These are phyloP conservation scores for Channallabes apus DNA, from an alignment of 2,797 vertebrate species.

Conservation along the genomic window DNA sequence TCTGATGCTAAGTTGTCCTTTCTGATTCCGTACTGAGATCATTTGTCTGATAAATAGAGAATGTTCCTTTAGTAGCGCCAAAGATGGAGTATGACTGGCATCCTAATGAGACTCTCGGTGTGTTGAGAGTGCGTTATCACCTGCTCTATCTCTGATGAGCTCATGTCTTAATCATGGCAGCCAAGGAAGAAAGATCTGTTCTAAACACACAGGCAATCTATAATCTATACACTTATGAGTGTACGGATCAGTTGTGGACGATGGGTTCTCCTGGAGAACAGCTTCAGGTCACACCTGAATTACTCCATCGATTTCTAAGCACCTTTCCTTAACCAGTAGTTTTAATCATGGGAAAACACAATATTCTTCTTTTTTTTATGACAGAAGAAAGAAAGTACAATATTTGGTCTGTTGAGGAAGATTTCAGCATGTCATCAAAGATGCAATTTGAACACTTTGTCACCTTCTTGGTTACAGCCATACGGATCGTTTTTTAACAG, in stretches of 20 bases:
- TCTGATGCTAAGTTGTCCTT: conserved; percentile 66
- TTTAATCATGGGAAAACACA: neutral
- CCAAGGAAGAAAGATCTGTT: conserved; percentile 39
- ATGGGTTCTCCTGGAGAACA: conserved; percentile 22
- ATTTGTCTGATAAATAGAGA: conserved; percentile 67
- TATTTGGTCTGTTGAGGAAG: neutral
- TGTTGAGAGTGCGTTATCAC: conserved; percentile 61
- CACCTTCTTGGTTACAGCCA: conserved; percentile 11
- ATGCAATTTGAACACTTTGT: conserved; percentile 12
- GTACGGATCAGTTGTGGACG: conserved; percentile 7
- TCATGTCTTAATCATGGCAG: conserved; percentile 55
- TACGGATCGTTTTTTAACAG: neutral
- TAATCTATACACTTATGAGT: conserved; percentile 38
- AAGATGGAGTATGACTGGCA: conserved; percentile 64
- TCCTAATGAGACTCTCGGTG: conserved; percentile 62
- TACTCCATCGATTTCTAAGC: conserved; percentile 1
- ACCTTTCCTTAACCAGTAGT: neutral
- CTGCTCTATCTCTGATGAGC: conserved; percentile 35
- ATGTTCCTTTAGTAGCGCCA: conserved; percentile 55
- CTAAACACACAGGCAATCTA: conserved; percentile 30
- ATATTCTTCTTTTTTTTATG: neutral
- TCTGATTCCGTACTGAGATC: conserved; percentile 62
- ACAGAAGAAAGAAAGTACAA: neutral
- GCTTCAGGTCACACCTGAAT: neutral
- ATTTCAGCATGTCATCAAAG: conserved; percentile 23